These are phyloP conservation scores for Protobothrops mucrosquamatus DNA, from an alignment of 2,113 vertebrate genomes.

Conservation along the genomic window DNA sequence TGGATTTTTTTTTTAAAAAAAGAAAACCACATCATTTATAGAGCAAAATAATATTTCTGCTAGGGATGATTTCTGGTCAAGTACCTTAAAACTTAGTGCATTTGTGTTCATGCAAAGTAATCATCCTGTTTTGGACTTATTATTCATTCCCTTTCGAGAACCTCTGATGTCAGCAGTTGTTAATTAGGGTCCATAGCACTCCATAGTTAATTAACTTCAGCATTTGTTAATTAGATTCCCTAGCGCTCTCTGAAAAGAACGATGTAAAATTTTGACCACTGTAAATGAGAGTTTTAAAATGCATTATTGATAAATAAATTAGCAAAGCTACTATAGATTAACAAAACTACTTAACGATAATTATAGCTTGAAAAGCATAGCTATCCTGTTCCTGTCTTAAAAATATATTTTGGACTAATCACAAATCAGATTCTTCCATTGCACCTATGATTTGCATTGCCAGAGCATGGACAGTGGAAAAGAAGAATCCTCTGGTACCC, in stretches of 20 bases:
- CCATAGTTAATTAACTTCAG: neutral
- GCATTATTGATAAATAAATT: constrained; percentile 2
- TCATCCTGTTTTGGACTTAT: neutral
- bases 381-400: neutral
- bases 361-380: neutral
- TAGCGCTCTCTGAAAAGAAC: neutral
- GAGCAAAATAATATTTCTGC: constrained; percentile 24
- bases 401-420: neutral
- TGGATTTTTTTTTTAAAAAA: constrained; percentile 29
- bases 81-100: neutral
- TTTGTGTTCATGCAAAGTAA: neutral
- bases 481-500: neutral
- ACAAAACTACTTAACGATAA: neutral
- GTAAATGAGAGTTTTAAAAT: neutral
- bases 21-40: constrained; percentile 25
- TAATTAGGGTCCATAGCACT: neutral
- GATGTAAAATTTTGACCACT: neutral
- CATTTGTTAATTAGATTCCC: neutral
- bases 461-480: neutral
- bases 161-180: neutral
- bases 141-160: neutral
- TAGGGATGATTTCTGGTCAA: constrained; percentile 8
- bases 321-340: neutral
- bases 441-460: neutral
- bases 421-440: neutral